Conservation (phyloP, 2,888 invertebrate species). For the Meta bourneti region DNA sequence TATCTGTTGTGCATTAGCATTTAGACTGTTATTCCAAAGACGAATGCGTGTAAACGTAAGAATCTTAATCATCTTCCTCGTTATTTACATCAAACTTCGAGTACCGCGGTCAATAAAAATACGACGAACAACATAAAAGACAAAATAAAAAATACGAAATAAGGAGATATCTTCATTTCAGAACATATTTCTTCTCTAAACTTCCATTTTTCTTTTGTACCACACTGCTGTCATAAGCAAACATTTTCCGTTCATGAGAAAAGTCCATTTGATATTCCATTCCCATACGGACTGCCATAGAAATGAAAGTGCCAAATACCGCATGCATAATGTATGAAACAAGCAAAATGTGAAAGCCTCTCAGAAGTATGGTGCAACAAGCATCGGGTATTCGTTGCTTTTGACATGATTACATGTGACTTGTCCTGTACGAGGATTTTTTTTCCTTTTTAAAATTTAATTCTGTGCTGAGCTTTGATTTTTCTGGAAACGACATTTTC, state of each 20-base stretch:
- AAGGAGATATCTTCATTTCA: no score
- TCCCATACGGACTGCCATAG: not conserved
- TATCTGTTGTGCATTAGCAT: no score
- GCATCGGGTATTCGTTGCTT: constrained; percentile 1
- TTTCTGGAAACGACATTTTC: constrained; percentile 40
- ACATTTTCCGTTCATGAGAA: not conserved
- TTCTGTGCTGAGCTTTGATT: constrained; percentile 39
- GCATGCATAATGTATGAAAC: constrained; percentile 50
- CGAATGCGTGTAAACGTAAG: no score
- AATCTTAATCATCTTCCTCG: no score
- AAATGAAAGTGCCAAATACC: constrained; percentile 39
- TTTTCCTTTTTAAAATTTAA: constrained; percentile 24
- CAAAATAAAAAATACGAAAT: no score
- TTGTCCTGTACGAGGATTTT: constrained; percentile 21
- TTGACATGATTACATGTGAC: constrained; percentile 47
- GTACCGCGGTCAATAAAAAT: no score
- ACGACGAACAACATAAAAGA: no score
- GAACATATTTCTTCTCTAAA: not conserved
- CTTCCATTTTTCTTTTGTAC: not conserved
- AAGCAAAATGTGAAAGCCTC: not conserved
- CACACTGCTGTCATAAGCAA: not conserved
- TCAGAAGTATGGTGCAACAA: constrained; percentile 28
- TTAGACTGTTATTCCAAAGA: no score
- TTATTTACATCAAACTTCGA: no score
- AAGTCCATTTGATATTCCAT: constrained; percentile 6